phyloP scores from a whole-genome alignment of 1,140 invertebrate genomes.

The Bombus impatiens region DNA sequence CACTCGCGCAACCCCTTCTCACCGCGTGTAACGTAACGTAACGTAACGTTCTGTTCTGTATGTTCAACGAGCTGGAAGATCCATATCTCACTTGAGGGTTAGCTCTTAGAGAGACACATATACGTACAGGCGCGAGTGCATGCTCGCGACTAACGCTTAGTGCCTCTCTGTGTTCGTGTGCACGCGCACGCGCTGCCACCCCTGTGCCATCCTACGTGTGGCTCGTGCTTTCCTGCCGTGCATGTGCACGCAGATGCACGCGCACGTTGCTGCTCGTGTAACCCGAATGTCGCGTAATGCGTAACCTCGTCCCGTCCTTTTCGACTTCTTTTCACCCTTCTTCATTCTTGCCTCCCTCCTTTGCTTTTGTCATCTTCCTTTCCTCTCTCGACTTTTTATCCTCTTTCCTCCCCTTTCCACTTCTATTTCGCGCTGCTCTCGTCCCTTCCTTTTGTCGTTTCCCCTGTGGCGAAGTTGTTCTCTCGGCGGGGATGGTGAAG shows the following conservation, averaged over 20 bases:
- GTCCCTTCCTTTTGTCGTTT: neutral
- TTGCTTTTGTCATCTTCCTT: neutral
- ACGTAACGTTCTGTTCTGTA: slow-evolving; percentile 73
- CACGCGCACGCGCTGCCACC: slow-evolving; percentile 37
- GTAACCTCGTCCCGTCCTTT: slow-evolving; percentile 28
- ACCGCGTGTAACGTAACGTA: slow-evolving; percentile 62
- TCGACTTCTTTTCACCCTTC: slow-evolving; percentile 40
- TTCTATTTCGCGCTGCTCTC: too few relatives aligned
- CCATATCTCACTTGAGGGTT: slow-evolving; percentile 78
- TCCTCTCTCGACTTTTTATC: neutral
- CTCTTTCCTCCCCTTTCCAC: neutral
- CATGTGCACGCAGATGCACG: slow-evolving; percentile 14
- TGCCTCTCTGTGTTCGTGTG: slow-evolving; percentile 31
- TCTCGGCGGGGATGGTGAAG: slow-evolving; percentile 30
- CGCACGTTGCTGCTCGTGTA: slow-evolving; percentile 30
- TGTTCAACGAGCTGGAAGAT: slow-evolving; percentile 80
- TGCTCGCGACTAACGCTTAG: slow-evolving; percentile 33
- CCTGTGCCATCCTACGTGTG: neutral
- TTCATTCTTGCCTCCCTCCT: neutral
- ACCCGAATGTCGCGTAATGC: slow-evolving; percentile 42
- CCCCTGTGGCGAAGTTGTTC: neutral
- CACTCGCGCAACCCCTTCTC: slow-evolving; percentile 64
- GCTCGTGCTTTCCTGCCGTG: neutral
- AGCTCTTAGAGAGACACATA: slow-evolving; percentile 65
- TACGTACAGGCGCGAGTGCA: slow-evolving; percentile 43